phyloP scores from a whole-genome alignment of 2,797 vertebrate genomes.

The Bradypodion ventrale region DNA sequence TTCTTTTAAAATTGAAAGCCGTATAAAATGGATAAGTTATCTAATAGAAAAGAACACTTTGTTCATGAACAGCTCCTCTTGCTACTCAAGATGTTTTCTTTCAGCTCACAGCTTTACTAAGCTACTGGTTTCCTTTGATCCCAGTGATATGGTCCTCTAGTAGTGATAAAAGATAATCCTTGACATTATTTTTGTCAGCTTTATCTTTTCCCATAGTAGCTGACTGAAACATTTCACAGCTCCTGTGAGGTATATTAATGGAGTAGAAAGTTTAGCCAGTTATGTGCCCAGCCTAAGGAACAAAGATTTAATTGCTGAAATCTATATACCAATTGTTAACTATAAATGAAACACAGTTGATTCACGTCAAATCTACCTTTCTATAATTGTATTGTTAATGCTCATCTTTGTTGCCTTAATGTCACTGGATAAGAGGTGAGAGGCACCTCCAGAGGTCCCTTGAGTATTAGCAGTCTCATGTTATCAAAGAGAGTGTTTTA shows the following conservation, averaged over 20 bases:
- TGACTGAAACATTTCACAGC: constrained; percentile 50
- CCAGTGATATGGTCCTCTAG: not conserved
- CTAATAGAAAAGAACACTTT: not conserved
- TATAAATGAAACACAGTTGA: constrained; percentile 57
- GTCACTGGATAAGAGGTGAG: constrained; percentile 29
- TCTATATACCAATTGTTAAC: constrained; percentile 44
- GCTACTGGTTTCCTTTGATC: constrained; percentile 50
- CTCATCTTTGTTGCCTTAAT: constrained; percentile 43
- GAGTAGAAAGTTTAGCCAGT: constrained; percentile 38
- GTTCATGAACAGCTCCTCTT: constrained; percentile 12
- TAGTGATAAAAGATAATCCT: constrained; percentile 49
- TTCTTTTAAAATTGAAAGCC: not conserved
- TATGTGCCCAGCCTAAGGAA: constrained; percentile 37
- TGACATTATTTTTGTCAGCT: constrained; percentile 46
- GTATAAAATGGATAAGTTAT: constrained; percentile 16
- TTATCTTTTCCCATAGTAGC: constrained; percentile 48
- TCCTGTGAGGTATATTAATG: constrained; percentile 43
- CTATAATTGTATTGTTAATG: constrained; percentile 6
- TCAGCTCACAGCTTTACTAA: constrained; percentile 20
- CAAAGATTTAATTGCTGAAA: constrained; percentile 47
- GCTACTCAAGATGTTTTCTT: constrained; percentile 34
- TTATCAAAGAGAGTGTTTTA: constrained; percentile 33
- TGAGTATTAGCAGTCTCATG: constrained; percentile 9
- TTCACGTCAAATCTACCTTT: constrained; percentile 46
- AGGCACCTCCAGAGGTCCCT: not conserved